Conservation (phyloP, 2,888 invertebrate species). For the Agrenia bidenticulata region DNA sequence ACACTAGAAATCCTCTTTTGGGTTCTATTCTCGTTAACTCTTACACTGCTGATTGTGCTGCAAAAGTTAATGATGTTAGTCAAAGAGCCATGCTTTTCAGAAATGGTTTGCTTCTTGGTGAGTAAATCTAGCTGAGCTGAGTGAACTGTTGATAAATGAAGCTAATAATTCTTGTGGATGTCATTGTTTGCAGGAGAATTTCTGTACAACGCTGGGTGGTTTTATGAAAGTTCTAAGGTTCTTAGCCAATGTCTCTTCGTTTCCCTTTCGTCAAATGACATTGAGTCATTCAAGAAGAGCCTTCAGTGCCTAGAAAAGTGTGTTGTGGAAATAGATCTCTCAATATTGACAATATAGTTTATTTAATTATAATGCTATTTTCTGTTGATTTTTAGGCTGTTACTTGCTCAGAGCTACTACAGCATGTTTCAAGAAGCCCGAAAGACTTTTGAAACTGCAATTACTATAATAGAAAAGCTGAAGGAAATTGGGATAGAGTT, state of each 20-base stretch:
- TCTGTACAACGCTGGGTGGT: slow-evolving; percentile 86
- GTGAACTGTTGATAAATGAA: no score
- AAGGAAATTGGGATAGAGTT: slow-evolving; percentile 58
- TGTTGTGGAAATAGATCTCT: no score
- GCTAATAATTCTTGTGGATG: no score
- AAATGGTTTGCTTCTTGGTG: no score
- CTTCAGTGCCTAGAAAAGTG: slow-evolving; percentile 86
- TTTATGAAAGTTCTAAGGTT: slow-evolving; percentile 72
- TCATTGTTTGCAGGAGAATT: slow-evolving; percentile 64
- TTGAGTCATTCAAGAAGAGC: slow-evolving; percentile 65
- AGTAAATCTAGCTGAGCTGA: no score
- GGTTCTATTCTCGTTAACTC: background rate
- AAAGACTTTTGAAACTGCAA: slow-evolving; percentile 67
- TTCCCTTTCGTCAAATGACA: slow-evolving; percentile 57
- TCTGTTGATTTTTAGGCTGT: slow-evolving; percentile 63
- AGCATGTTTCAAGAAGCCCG: slow-evolving; percentile 77
- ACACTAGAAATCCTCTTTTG: background rate
- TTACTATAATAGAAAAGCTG: slow-evolving; percentile 61
- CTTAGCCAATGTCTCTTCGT: slow-evolving; percentile 68
- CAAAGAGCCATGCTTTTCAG: background rate
- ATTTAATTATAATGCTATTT: slow-evolving; percentile 25
- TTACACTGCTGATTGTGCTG: background rate
- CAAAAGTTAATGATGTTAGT: background rate
- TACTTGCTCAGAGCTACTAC: slow-evolving; percentile 79
- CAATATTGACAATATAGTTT: slow-evolving; percentile 16